Conservation (phyloP, 2,797 vertebrate species). For the Pseudochirops corinnae region DNA sequence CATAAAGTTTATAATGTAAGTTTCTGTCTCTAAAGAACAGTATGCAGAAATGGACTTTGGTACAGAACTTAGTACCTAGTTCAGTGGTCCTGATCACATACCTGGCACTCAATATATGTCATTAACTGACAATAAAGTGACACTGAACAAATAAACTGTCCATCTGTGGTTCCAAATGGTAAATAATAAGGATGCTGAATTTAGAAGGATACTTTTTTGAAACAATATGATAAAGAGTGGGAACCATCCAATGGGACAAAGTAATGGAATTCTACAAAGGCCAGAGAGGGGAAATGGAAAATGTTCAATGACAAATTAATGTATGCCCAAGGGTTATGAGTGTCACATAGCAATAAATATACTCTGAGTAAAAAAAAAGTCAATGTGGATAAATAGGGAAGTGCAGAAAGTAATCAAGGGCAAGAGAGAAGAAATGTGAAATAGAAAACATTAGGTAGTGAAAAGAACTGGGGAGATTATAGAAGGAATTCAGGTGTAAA, state of each 20-base stretch:
- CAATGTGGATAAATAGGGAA: constrained; percentile 76
- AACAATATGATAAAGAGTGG: constrained; percentile 79
- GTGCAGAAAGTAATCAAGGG: constrained; percentile 74
- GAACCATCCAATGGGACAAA: constrained; percentile 77
- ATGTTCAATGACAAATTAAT: constrained; percentile 79
- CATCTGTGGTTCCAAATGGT: constrained; percentile 72
- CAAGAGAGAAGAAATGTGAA: constrained; percentile 64
- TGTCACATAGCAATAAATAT: constrained; percentile 72
- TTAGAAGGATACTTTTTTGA: constrained; percentile 77
- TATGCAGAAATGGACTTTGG: background rate
- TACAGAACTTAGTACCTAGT: background rate
- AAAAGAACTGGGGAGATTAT: constrained; percentile 58
- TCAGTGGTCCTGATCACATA: constrained; percentile 4
- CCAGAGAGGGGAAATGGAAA: constrained; percentile 80
- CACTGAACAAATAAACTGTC: background rate
- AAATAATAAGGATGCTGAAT: constrained; percentile 78
- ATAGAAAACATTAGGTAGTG: constrained; percentile 64
- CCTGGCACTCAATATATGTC: background rate
- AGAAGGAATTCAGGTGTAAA: constrained; percentile 75
- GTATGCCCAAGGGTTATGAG: constrained; percentile 73
- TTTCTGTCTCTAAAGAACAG: constrained; percentile 40
- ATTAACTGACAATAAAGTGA: background rate
- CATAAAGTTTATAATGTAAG: constrained; percentile 44
- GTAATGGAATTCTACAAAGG: constrained; percentile 81
- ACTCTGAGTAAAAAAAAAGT: constrained; percentile 72